Evolutionary conservation across 2,113 vertebrate species (phyloP).

Genomic region (Falcunculus frontatus): DNA sequence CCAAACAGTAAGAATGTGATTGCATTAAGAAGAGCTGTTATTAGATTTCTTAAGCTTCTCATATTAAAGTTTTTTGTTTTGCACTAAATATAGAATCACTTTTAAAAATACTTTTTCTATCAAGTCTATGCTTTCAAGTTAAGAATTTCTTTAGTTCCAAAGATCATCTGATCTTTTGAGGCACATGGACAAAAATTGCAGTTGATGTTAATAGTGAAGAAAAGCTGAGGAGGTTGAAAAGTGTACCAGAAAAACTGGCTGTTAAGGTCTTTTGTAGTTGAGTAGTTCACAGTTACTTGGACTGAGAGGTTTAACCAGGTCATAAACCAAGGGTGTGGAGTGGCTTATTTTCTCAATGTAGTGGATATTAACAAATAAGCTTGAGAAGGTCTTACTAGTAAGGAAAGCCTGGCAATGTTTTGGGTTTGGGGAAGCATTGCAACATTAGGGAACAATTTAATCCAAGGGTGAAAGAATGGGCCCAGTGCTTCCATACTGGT

Average conservation of each 20-base stretch:
- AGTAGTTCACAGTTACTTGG: neutral
- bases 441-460: neutral
- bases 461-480: neutral
- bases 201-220: neutral
- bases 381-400: neutral
- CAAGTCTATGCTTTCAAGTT: neutral
- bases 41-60: neutral
- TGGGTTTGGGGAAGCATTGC: neutral
- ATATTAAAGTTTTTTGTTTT: neutral
- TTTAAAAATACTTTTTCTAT: neutral
- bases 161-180: neutral
- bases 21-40: neutral
- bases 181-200: neutral
- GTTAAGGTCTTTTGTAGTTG: neutral
- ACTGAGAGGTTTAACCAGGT: neutral
- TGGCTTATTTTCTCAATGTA: neutral
- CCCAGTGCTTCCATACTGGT: neutral
- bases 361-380: neutral
- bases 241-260: neutral
- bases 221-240: neutral
- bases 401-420: neutral
- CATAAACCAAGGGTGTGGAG: too few relatives aligned
- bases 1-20: neutral
- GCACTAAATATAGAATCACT: neutral
- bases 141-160: neutral